Conservation (phyloP, 2,113 vertebrate genomes). For the Pangasianodon hypophthalmus region DNA sequence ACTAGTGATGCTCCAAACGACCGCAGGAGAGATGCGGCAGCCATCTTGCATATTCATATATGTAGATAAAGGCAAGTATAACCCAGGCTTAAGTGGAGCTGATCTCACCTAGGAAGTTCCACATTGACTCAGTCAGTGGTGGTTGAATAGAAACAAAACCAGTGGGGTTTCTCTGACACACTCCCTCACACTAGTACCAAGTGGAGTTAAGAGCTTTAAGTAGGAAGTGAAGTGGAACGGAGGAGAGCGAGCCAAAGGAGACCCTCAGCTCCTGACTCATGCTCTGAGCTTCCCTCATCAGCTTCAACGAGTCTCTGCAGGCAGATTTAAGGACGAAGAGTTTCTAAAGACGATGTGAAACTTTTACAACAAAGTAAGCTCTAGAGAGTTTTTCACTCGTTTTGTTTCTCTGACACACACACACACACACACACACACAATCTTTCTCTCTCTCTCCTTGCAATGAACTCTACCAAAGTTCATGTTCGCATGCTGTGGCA, state of each 20-base stretch:
- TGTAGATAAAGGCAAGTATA: neutral
- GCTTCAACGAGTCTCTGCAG: neutral
- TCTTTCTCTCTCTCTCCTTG: neutral
- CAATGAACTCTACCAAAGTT: conserved; percentile 21
- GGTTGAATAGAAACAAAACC: conserved; percentile 15
- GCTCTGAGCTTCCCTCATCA: conserved; percentile 16
- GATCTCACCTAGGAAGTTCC: neutral
- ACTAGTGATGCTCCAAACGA: neutral
- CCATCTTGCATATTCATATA: neutral
- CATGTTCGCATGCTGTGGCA: conserved; percentile 23
- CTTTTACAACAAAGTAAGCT: conserved; percentile 8
- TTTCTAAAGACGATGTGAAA: neutral
- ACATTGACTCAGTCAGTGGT: neutral
- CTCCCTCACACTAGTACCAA: conserved; percentile 2
- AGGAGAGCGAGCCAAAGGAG: conserved; percentile 55
- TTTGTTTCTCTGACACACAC: conserved; percentile 19
- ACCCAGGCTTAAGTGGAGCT: neutral
- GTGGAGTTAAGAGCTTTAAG: conserved; percentile 27
- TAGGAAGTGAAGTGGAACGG: conserved; percentile 52
- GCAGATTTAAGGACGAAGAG: neutral
- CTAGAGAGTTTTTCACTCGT: neutral
- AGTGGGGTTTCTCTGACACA: conserved; percentile 22
- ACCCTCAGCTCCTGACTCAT: conserved; percentile 22
- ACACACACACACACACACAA: conserved; percentile 14
- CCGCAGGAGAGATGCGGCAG: neutral